Base-by-base conservation (phyloP, 2,888 invertebrate species). In the Ametastegia equiseti region DNA sequence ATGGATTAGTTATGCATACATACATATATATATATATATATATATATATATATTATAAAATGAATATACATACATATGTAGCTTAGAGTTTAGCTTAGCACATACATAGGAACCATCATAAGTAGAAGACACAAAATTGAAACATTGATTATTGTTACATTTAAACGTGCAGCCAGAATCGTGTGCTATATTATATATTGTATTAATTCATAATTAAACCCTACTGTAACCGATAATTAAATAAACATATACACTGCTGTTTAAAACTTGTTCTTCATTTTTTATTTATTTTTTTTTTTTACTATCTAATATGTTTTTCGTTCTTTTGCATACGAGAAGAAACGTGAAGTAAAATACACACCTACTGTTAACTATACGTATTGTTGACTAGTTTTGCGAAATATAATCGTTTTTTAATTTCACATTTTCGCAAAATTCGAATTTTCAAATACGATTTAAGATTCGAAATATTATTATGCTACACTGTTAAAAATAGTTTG, bases 211-310 rank as follows among this genome's bases (percentile, higher is more conserved):
- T 54, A 78, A 57, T 42, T 60, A 54, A 50, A 60, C 23, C 42
- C 30, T 60, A 80, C 27, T 84, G 84, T 85, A 84, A 83, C 47
- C 75, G 60, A 67, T 80, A 84, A 83, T 33, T 80, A 83, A 84
- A 85, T 84, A 85, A 85, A 84, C 83, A 83, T 85, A 80, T 84
- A 84, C 84, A 85, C 84, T 81, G 83, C 84, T 85, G 84, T 85
- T 84, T 82, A 65, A 65, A 81, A 82, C 3, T 50, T 54, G 5
- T 81, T 39, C 30, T 27, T 69, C 71, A 42, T 60, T 50, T 36
- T 30, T 23, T 42, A n/a, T 39, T 15, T 4, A 42, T 80, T 60
- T 27, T 11, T 45, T 47, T 23, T 27, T 47, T 15, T n/a, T 45
- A 45, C 27, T 4, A 47, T 71, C 15, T 13, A 19, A 47, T 71